Conservation (phyloP, 2,113 vertebrate species). For the Ascaphus truei region DNA sequence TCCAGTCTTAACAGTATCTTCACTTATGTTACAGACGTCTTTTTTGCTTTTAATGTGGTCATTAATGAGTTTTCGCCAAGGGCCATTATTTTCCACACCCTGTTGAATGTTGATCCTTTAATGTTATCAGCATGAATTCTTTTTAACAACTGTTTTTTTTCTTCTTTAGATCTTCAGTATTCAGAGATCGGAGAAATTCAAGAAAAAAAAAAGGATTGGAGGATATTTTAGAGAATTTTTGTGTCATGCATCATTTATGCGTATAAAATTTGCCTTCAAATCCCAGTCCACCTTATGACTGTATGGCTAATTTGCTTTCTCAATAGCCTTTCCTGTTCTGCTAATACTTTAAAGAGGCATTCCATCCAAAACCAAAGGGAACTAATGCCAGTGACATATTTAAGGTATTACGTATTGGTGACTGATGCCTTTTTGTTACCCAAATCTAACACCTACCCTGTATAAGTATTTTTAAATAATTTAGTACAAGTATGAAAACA, state of each 20-base stretch:
- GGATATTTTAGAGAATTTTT: background rate
- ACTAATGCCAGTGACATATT: no score
- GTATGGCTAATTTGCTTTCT: no score
- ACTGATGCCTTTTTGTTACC: no score
- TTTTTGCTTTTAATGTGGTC: slow-evolving; percentile 20
- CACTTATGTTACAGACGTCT: background rate
- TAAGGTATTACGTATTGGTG: no score
- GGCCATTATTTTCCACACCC: background rate
- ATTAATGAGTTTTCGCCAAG: slow-evolving; percentile 22
- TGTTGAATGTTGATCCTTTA: slow-evolving; percentile 8
- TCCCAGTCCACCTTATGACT: no score
- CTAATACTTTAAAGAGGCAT: no score
- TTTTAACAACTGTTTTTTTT: slow-evolving; percentile 1
- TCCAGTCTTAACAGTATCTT: background rate
- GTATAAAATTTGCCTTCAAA: background rate
- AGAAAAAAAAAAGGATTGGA: slow-evolving; percentile 1
- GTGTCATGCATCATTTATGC: background rate
- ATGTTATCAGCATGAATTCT: slow-evolving; percentile 7
- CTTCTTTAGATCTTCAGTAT: background rate
- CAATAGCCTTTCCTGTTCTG: no score
- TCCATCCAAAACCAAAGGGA: no score
- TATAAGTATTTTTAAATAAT: no score
- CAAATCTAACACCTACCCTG: no score
- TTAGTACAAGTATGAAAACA: no score
- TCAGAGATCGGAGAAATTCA: no score